Evolutionary conservation across 2,113 vertebrate species (phyloP).

Genomic region (Ptyas mucosa): DNA sequence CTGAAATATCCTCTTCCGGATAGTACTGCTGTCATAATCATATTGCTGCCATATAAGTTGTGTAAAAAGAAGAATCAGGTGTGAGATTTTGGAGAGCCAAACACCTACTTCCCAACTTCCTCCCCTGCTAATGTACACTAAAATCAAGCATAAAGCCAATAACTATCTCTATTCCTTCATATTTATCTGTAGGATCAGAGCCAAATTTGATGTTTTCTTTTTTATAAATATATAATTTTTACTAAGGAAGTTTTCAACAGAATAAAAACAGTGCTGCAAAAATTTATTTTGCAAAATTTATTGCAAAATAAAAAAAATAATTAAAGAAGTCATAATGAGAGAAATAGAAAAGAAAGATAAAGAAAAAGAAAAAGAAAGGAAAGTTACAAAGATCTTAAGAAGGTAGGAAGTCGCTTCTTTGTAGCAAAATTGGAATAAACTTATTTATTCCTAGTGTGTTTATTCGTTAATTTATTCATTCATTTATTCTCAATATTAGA

Average conservation of each 20-base stretch:
- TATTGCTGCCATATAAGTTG: constrained; percentile 79
- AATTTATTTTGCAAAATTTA: too few relatives aligned
- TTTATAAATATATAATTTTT: neutral
- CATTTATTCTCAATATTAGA: neutral
- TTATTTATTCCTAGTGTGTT: neutral
- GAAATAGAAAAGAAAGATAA: neutral
- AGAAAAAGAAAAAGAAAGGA: neutral
- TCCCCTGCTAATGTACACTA: neutral
- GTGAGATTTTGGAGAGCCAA: neutral
- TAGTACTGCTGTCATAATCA: constrained; percentile 90
- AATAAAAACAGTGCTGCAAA: neutral
- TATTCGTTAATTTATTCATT: neutral
- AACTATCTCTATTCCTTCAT: neutral
- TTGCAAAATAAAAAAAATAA: neutral
- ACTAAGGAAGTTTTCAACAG: neutral
- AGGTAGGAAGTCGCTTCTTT: neutral
- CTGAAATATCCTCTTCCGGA: constrained; percentile 89
- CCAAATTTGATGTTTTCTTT: neutral
- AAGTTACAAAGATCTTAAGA: neutral
- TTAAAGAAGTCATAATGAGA: neutral
- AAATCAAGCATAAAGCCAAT: neutral
- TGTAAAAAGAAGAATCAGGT: constrained; percentile 27
- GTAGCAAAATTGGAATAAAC: neutral
- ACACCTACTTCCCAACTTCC: neutral
- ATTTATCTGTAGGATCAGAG: neutral